Conservation (phyloP, 2,113 vertebrate species). For the Condylura cristata region DNA sequence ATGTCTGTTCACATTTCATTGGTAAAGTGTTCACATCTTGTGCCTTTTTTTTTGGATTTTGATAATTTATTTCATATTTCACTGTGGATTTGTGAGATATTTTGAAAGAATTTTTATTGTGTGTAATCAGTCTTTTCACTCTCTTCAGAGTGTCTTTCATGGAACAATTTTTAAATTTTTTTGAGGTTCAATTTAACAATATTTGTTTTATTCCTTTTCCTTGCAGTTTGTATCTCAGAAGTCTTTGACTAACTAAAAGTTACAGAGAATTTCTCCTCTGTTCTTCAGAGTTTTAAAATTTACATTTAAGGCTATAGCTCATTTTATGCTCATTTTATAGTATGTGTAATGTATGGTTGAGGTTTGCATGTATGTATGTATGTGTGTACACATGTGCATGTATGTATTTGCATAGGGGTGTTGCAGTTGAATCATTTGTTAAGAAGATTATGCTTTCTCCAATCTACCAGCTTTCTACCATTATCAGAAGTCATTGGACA, state of each 20-base stretch:
- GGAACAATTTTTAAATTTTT: background rate
- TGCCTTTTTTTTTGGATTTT: background rate
- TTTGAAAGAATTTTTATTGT: background rate
- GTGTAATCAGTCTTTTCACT: background rate
- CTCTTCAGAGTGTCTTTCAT: background rate
- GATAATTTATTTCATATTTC: background rate
- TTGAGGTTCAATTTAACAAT: background rate
- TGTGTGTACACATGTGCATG: background rate
- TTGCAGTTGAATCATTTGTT: background rate
- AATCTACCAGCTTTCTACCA: background rate
- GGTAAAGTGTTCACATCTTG: background rate
- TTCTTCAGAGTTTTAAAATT: background rate
- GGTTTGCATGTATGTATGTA: background rate
- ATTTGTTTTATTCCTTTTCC: background rate
- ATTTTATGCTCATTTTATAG: background rate
- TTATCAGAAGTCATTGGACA: background rate
- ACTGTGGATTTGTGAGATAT: background rate
- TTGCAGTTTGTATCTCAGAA: background rate
- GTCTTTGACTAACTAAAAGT: background rate
- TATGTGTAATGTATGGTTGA: background rate
- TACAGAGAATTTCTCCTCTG: background rate
- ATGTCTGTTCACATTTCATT: background rate
- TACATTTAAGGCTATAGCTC: background rate
- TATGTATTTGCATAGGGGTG: background rate
- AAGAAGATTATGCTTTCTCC: background rate